phyloP scores from a whole-genome alignment of 2,113 vertebrate genomes.

The Hiodon alosoides region DNA sequence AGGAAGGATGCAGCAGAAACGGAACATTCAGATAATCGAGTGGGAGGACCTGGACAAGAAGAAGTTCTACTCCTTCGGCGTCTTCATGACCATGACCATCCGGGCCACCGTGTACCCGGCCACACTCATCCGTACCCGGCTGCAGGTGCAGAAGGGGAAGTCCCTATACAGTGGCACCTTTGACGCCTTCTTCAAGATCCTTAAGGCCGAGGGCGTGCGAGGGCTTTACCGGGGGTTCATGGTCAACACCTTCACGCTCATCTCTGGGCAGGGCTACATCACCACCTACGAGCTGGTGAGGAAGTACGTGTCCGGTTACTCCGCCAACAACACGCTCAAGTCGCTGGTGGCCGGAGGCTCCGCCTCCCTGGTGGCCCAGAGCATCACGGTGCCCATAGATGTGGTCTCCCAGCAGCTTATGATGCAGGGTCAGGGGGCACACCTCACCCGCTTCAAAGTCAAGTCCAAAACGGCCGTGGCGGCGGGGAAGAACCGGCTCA shows the following conservation, averaged over 20 bases:
- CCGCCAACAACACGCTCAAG: constrained; percentile 81
- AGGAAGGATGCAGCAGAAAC: constrained; percentile 63
- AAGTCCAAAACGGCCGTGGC: constrained; percentile 46
- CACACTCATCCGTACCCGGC: constrained; percentile 83
- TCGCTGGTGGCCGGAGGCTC: constrained; percentile 86
- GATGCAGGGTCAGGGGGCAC: constrained; percentile 86
- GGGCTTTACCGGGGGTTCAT: constrained; percentile 91
- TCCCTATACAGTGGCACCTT: constrained; percentile 84
- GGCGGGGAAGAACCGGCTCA: constrained; percentile 48
- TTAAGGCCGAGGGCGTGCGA: constrained; percentile 68
- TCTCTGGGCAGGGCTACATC: constrained; percentile 90
- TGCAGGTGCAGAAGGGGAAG: constrained; percentile 92
- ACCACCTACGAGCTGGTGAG: constrained; percentile 92
- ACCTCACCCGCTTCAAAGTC: constrained; percentile 78
- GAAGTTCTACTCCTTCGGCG: constrained; percentile 89
- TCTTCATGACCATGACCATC: constrained; percentile 92
- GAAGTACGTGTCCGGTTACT: constrained; percentile 76
- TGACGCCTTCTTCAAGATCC: constrained; percentile 87
- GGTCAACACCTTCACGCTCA: constrained; percentile 88
- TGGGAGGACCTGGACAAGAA: constrained; percentile 97
- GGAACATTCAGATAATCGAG: constrained; percentile 91
- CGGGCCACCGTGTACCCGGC: constrained; percentile 87
- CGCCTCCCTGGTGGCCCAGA: constrained; percentile 90
- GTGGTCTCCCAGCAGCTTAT: constrained; percentile 93
- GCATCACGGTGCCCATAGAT: constrained; percentile 93